Conservation (phyloP, 2,888 invertebrate genomes). For the Prostheceraeus crozeri region DNA sequence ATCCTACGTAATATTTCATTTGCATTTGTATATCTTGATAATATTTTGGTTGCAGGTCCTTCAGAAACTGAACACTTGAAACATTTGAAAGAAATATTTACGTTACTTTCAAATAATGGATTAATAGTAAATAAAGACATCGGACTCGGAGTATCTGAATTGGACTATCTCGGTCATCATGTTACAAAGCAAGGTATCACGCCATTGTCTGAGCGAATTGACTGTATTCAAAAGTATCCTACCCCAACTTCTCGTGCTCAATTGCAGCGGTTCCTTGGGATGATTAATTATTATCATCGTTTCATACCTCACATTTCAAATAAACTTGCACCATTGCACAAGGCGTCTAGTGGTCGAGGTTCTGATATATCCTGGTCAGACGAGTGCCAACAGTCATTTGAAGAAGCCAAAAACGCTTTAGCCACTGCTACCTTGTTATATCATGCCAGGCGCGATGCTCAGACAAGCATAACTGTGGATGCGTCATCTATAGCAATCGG, state of each 20-base stretch:
- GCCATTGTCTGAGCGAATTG: constrained; percentile 3
- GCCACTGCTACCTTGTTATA: neutral
- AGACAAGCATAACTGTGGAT: constrained; percentile 4
- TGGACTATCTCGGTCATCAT: constrained; percentile 5
- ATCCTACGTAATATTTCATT: neutral
- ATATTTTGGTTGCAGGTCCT: constrained; percentile 4
- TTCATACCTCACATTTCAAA: constrained; percentile 39
- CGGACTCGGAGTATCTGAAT: neutral
- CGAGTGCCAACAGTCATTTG: constrained; percentile 5
- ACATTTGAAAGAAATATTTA: no score
- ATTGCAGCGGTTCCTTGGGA: constrained; percentile 25
- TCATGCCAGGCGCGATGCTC: neutral
- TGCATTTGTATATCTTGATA: neutral
- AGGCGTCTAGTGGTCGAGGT: neutral
- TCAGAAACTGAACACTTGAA: no score
- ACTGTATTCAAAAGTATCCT: neutral
- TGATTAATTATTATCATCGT: constrained; percentile 41
- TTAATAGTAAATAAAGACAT: no score
- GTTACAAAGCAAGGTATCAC: constrained; percentile 6
- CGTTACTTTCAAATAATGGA: no score
- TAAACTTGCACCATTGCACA: constrained; percentile 9
- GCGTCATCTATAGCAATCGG: constrained; percentile 23
- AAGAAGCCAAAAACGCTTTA: constrained; percentile 9
- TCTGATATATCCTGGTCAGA: neutral
- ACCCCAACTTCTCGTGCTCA: neutral